phyloP scores from a whole-genome alignment of 1,140 invertebrate genomes.

The Drosophila bipectinata region DNA sequence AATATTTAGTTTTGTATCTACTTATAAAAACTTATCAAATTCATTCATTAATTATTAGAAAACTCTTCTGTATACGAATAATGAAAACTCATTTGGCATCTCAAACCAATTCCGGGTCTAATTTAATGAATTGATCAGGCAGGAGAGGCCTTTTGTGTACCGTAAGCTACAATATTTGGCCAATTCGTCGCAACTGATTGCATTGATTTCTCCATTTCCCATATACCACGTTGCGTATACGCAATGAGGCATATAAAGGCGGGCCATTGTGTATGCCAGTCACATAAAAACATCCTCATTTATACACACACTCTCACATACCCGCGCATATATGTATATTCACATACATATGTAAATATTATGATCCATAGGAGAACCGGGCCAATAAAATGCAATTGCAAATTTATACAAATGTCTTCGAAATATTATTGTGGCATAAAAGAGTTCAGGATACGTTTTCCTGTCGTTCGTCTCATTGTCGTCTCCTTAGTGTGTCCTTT shows the following conservation, averaged over 20 bases:
- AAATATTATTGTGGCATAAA: conserved; percentile 69
- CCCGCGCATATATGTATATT: conserved; percentile 3
- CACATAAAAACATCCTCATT: conserved; percentile 18
- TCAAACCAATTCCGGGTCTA: not conserved
- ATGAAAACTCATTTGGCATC: conserved; percentile 7
- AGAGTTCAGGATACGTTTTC: conserved; percentile 41
- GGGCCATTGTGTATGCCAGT: conserved; percentile 41
- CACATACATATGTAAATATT: conserved; percentile 61
- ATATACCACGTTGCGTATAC: conserved; percentile 49
- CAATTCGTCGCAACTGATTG: conserved; percentile 43
- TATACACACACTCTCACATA: conserved; percentile 1
- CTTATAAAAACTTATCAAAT: not conserved
- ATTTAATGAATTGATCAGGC: conserved; percentile 25
- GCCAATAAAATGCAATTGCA: conserved; percentile 79
- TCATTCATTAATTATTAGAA: not conserved
- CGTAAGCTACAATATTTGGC: conserved; percentile 39
- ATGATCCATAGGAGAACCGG: conserved; percentile 37
- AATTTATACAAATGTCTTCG: conserved; percentile 77
- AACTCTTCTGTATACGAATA: not conserved
- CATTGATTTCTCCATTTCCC: conserved; percentile 53
- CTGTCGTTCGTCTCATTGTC: conserved; percentile 42
- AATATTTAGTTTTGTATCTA: too few relatives aligned
- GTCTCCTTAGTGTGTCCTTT: not conserved
- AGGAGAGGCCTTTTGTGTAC: conserved; percentile 20
- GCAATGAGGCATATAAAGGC: conserved; percentile 39